Percentiles rank a stretch among this genome's conserved stretches.
These are phyloP conservation scores for Ptilonorhynchus violaceus DNA, from an alignment of 2,113 vertebrate species.

Conservation along the genomic window DNA sequence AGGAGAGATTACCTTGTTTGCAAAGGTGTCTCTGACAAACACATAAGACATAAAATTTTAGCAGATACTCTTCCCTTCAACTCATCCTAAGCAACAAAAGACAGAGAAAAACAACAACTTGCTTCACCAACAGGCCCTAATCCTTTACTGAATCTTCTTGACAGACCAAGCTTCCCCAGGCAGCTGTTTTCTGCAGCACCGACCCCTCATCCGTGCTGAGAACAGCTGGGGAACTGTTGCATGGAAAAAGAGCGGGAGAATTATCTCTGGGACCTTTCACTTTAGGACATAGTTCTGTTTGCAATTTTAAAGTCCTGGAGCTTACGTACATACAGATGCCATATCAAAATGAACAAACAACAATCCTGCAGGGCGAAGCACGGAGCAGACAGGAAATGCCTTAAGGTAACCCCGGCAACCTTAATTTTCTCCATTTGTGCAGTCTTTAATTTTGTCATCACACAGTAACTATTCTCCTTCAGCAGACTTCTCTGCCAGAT, in stretches of 20 bases:
- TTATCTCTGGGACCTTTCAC: not conserved
- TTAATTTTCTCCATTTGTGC: constrained; percentile 46
- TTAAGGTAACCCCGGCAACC: constrained; percentile 31
- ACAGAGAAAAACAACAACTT: not conserved
- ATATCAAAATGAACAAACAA: not conserved
- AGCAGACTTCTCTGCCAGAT: not conserved
- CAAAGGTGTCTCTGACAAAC: not conserved
- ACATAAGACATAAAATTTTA: not conserved
- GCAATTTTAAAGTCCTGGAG: not conserved
- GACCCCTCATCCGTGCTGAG: rapidly evolving
- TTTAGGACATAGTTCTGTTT: not conserved
- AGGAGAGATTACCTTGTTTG: not conserved
- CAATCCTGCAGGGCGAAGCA: not conserved
- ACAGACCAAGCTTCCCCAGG: not conserved
- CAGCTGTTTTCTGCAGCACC: not conserved
- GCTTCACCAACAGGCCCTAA: not conserved
- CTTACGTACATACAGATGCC: not conserved
- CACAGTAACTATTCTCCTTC: not conserved
- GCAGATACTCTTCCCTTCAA: not conserved
- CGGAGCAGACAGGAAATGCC: constrained; percentile 20
- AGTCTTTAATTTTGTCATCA: constrained; percentile 29
- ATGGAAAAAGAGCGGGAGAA: not conserved
- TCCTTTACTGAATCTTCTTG: not conserved
- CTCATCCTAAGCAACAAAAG: not conserved
- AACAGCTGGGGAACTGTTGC: not conserved